Evolutionary conservation across 2,113 vertebrate genomes (phyloP).

Genomic region (Boulengeromyrus knoepffleri): DNA sequence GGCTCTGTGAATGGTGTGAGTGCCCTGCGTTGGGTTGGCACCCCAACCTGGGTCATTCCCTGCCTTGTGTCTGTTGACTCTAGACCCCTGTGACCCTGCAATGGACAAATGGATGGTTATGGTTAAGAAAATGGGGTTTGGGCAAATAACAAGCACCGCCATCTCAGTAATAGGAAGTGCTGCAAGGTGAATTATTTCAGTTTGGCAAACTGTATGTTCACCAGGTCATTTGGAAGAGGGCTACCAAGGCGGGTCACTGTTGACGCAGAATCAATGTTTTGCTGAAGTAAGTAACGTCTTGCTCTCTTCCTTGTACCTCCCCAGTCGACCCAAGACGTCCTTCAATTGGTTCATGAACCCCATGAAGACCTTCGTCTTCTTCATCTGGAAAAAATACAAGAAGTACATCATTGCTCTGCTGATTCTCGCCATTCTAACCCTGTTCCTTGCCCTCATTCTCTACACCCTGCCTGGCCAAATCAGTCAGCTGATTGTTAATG

Average conservation of each 20-base stretch:
- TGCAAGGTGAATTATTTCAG: not conserved
- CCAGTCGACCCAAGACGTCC: constrained; percentile 79
- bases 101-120: not conserved
- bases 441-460: constrained; percentile 79
- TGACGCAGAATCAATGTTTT: not conserved
- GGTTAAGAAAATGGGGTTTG: not conserved
- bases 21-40: not conserved
- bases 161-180: not conserved
- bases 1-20: not conserved
- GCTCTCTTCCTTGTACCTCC: not conserved
- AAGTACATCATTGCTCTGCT: constrained; percentile 73
- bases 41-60: not conserved
- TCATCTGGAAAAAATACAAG: constrained; percentile 87
- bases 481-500: constrained; percentile 70
- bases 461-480: constrained; percentile 84
- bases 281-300: not conserved
- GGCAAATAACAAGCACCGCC: not conserved
- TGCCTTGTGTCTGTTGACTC: not conserved
- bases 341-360: constrained; percentile 91
- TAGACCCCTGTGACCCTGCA: not conserved
- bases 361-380: constrained; percentile 84
- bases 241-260: not conserved
- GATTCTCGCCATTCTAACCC: constrained; percentile 59
- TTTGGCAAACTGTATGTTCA: not conserved
- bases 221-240: not conserved